These are phyloP conservation scores for Tachysurus fulvidraco DNA, from an alignment of 2,113 vertebrate species.

Conservation along the genomic window DNA sequence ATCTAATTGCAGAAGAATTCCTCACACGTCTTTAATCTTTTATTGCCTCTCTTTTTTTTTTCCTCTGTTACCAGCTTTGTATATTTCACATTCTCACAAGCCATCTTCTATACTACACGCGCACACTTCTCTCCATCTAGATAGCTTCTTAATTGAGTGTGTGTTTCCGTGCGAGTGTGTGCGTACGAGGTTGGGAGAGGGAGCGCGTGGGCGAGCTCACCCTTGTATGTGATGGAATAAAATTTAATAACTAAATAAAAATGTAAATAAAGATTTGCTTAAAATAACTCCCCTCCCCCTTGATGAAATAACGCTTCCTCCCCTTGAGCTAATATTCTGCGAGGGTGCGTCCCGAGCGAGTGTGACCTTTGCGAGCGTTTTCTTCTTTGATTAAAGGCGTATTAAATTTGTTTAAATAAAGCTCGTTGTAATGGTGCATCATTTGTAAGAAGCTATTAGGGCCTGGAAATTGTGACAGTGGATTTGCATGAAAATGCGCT, in stretches of 20 bases:
- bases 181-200: constrained; percentile 55
- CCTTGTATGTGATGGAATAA: constrained; percentile 83
- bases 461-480: constrained; percentile 84
- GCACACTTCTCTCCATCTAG: constrained; percentile 70
- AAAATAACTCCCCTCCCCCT: constrained; percentile 87
- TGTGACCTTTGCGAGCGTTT: constrained; percentile 98
- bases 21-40: neutral
- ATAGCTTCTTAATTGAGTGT: constrained; percentile 89
- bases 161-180: constrained; percentile 39
- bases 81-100: constrained; percentile 70
- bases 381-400: constrained; percentile 99
- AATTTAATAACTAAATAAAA: constrained; percentile 99
- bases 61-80: constrained; percentile 50
- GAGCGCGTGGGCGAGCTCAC: constrained; percentile 73
- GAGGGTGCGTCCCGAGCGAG: constrained; percentile 86
- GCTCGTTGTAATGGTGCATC: constrained; percentile 99
- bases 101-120: constrained; percentile 67
- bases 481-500: constrained; percentile 99
- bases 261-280: constrained; percentile 99
- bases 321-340: constrained; percentile 94
- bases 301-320: constrained; percentile 88
- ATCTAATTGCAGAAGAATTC: neutral
- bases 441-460: constrained; percentile 99
- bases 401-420: constrained; percentile 99
- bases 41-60: constrained; percentile 1